A percentile compares a stretch with the other conserved stretches of the same genome.
phyloP scores from a whole-genome alignment of 1,140 invertebrate species.

The Brachionus rubens region DNA sequence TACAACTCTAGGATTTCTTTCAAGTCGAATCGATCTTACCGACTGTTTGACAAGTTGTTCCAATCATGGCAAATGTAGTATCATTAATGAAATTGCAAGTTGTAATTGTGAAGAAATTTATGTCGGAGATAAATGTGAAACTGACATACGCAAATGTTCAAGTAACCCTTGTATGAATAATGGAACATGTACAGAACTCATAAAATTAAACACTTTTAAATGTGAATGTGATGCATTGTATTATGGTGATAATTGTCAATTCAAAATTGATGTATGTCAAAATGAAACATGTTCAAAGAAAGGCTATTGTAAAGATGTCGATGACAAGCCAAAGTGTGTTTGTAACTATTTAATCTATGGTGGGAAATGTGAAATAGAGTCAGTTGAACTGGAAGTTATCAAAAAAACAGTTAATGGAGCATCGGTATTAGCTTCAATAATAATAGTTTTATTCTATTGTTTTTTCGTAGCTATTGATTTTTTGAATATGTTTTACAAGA shows the following conservation, averaged over 20 bases:
- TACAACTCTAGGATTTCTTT: background rate
- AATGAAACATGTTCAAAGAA: background rate
- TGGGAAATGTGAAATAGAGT: background rate
- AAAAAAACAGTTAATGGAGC: background rate
- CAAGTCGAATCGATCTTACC: background rate
- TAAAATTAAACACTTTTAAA: background rate
- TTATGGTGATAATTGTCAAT: background rate
- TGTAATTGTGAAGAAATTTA: background rate
- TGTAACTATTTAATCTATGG: background rate
- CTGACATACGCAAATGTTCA: background rate
- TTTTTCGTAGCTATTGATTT: no score
- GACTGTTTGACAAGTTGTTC: background rate
- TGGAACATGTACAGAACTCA: background rate
- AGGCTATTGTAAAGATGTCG: background rate
- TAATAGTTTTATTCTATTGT: no score
- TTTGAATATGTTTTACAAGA: no score
- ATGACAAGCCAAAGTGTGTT: background rate
- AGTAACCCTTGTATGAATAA: background rate
- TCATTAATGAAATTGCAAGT: background rate
- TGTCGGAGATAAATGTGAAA: background rate
- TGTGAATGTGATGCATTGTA: slow-evolving; percentile 1
- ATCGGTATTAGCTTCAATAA: background rate
- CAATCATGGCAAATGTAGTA: background rate
- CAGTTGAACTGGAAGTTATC: background rate
- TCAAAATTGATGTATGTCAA: background rate